Conservation (phyloP, 1,140 invertebrate genomes). For the Nymphalis io region DNA sequence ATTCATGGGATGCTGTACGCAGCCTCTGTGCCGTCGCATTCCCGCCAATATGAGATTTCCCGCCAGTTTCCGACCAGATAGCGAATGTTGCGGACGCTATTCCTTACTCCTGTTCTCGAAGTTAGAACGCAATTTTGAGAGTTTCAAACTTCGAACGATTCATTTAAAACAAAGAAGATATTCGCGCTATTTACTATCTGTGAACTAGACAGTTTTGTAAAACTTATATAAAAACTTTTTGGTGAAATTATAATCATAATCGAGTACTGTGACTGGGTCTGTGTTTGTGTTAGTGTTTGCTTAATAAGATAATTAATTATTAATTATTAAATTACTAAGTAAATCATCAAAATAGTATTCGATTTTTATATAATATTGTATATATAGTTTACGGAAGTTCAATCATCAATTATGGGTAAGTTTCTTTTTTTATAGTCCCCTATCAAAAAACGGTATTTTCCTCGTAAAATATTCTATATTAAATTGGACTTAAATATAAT, state of each 20-base stretch:
- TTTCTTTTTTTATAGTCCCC: not conserved
- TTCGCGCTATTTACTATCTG: not conserved
- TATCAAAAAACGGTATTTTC: no score
- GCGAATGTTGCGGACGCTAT: conserved; percentile 54
- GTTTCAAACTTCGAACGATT: not conserved
- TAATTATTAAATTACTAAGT: not conserved
- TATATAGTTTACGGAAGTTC: not conserved
- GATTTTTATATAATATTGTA: not conserved
- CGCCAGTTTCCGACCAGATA: conserved; percentile 67
- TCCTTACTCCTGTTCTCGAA: conserved; percentile 5
- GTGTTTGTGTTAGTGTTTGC: not conserved
- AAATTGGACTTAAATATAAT: no score
- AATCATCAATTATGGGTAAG: not conserved
- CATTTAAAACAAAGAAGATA: not conserved
- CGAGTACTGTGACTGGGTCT: not conserved
- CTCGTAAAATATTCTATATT: no score
- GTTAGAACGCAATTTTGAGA: conserved; percentile 4
- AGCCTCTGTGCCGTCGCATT: conserved; percentile 18
- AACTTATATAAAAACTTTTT: not conserved
- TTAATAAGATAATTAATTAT: not conserved
- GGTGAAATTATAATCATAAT: not conserved
- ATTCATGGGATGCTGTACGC: conserved; percentile 26
- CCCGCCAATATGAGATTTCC: conserved; percentile 56
- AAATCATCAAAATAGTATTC: no score
- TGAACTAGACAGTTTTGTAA: not conserved